Base-by-base conservation (phyloP, 2,113 vertebrate genomes). In the Polypterus bichir region DNA sequence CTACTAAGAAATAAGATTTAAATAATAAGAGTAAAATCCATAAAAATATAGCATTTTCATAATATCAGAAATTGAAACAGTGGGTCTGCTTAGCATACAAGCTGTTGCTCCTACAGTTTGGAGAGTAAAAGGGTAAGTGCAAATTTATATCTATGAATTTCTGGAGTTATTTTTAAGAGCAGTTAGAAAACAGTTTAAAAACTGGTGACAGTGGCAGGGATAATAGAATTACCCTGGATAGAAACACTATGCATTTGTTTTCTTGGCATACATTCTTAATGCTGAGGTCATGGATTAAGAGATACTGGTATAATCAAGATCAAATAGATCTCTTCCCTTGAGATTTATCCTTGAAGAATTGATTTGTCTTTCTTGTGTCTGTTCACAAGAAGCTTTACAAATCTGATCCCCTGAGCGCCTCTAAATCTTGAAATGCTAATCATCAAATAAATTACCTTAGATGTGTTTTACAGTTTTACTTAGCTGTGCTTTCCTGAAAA, bases 371-470 rank as follows among this genome's bases (percentile, higher is more conserved):
- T 7, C 9, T 46, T 9, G 45, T 63, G 49, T 47, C 44, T 56
- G 27, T 27, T 47, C 57, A 54, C 46, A 63, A 7, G 7, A 47
- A 63, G 54, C 44, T 63, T 63, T 49, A 56, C 55, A 63, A 63
- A 48, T 48, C 46, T 47, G 54, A 63, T 48, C 54, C 47, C 44
- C 49, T 5, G 51, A 62, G 60, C 49, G 44, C 49, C 61, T 51
- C 56, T 56, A 62, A 62, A 62, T 62, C 53, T 62, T 47, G 47
- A 47, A 9, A 47, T 63, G 53, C 62, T 57, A 54, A 57, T 63
- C 45, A 57, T 63, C 54, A 57, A 63, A 48, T 55, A 63, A 56
- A 63, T 57, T 63, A 54, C 62, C 54, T 48, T 46, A 48, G 49
- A 45, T 48, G 47, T 5, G 5, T n/a, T 47, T 63, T 62, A 47